A percentile compares a stretch with the other conserved stretches of the same genome.
Conservation (phyloP, 2,888 invertebrate genomes). For the Standfussiana lucernea region DNA sequence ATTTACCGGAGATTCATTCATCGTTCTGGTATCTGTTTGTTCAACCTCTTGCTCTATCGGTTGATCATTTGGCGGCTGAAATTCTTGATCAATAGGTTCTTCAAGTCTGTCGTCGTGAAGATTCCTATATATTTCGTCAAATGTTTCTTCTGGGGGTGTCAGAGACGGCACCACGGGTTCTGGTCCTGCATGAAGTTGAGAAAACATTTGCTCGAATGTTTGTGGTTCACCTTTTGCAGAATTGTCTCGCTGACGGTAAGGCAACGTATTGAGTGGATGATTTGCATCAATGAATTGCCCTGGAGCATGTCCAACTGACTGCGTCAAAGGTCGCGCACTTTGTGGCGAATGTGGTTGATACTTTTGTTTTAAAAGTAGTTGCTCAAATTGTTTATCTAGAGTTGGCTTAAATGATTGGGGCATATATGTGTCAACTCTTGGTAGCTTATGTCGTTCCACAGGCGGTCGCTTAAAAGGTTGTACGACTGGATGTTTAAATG, state of each 20-base stretch:
- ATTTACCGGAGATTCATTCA: background rate
- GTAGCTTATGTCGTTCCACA: conserved; percentile 9
- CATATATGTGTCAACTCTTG: background rate
- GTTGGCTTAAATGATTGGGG: background rate
- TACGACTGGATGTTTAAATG: conserved; percentile 10
- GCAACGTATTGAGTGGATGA: conserved; percentile 5
- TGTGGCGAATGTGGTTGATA: background rate
- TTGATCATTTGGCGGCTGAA: background rate
- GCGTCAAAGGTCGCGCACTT: background rate
- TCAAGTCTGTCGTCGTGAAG: conserved; percentile 30
- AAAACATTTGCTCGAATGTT: conserved; percentile 49
- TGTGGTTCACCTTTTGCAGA: conserved; percentile 12
- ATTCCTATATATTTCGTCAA: conserved; percentile 52
- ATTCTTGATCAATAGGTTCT: conserved; percentile 18
- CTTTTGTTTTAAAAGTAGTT: background rate
- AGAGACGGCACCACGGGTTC: background rate
- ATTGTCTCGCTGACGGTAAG: background rate
- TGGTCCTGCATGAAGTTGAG: conserved; percentile 32
- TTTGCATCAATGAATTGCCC: background rate
- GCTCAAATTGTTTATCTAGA: background rate
- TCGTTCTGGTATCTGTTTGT: conserved; percentile 3
- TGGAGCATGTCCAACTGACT: background rate
- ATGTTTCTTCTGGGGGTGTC: conserved; percentile 45
- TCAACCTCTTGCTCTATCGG: conserved; percentile 7
- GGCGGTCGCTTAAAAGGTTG: conserved; percentile 15